These are phyloP conservation scores for Epistrophe grossulariae DNA, from an alignment of 2,888 invertebrate genomes.

Conservation along the genomic window DNA sequence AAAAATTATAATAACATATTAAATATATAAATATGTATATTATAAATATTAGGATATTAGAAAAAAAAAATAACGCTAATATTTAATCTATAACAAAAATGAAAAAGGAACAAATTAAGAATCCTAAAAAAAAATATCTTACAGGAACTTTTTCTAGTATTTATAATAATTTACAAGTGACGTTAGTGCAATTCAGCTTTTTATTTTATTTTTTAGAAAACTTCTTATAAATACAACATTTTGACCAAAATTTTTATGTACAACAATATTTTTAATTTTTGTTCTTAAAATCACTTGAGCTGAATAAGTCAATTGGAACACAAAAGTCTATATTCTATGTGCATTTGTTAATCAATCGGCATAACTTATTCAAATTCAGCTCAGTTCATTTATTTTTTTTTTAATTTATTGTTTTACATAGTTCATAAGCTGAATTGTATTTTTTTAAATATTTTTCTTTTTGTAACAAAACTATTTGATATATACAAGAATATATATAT, in stretches of 20 bases:
- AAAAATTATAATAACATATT: slow-evolving; percentile 41
- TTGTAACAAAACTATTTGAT: slow-evolving; percentile 62
- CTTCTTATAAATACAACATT: slow-evolving; percentile 40
- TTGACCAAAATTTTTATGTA: slow-evolving; percentile 61
- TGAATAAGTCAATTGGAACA: slow-evolving; percentile 54
- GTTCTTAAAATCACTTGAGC: slow-evolving; percentile 49
- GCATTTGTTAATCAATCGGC: slow-evolving; percentile 69
- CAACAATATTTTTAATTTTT: slow-evolving; percentile 6
- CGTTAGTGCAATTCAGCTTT: slow-evolving; percentile 65
- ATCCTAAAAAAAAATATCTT: slow-evolving; percentile 71
- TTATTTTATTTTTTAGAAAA: slow-evolving; percentile 21
- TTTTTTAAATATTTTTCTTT: slow-evolving; percentile 39
- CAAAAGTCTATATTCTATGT: slow-evolving; percentile 44
- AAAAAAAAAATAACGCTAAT: slow-evolving; percentile 57
- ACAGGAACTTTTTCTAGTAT: slow-evolving; percentile 75
- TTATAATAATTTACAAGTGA: slow-evolving; percentile 65
- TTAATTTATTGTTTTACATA: slow-evolving; percentile 44
- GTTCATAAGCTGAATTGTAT: slow-evolving; percentile 57
- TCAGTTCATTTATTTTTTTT: slow-evolving; percentile 63
- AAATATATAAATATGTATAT: slow-evolving; percentile 46
- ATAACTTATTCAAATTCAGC: slow-evolving; percentile 75
- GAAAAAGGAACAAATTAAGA: slow-evolving; percentile 55
- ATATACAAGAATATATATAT: slow-evolving; percentile 75
- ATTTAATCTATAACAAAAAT: slow-evolving; percentile 27
- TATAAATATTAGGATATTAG: slow-evolving; percentile 61